Evolutionary conservation across 2,888 invertebrate genomes (phyloP), one percentile per base, ranked within the genome.

Genomic region (Ommatoiulus sabulosus): DNA sequence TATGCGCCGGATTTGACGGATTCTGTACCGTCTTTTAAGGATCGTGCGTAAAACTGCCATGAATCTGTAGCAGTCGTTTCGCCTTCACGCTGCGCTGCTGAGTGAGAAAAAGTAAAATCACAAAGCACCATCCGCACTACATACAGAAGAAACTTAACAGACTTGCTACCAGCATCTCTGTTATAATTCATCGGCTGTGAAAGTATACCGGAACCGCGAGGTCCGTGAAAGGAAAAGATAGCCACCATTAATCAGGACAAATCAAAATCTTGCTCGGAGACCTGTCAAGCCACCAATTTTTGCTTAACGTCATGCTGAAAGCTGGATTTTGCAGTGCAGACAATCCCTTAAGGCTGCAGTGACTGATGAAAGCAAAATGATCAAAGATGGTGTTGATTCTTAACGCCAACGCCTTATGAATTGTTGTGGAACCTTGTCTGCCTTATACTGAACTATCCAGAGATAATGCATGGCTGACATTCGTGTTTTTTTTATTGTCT

Each of bases 321-420:
- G 8, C 72, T 3, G 24, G 24, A 24, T 72, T 72, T 6, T 72
- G 72, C 72, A 24, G 72, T 72, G 4, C 63, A n/a, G 3, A 10
- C 72, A 72, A 72, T 72, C 72, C 72, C 72, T 72, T 72, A 72
- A 24, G 72, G 20, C 72, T 24, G 24, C 20, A 24, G 72, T 72
- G 72, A 72, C 72, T 72, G 72, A 72, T 72, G 20, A 72, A n/a
- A 72, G 72, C 20, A 72, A 24, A 72, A 72, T 72, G n/a, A 72
- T 72, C 72, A 72, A 24, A 72, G 72, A 72, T 72, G 24, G 72
- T 72, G 72, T 72, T 72, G 72, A 72, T 72, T 72, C 72, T 20
- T 72, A 20, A 72, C 72, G 10, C n/a, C 20, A 20, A 72, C 20
- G 8, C 24, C n/a, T 15, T 52, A 12, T 52, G 4, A 52, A 15